Base-by-base conservation (phyloP, 1,140 invertebrate genomes). In the Cherax quadricarinatus region DNA sequence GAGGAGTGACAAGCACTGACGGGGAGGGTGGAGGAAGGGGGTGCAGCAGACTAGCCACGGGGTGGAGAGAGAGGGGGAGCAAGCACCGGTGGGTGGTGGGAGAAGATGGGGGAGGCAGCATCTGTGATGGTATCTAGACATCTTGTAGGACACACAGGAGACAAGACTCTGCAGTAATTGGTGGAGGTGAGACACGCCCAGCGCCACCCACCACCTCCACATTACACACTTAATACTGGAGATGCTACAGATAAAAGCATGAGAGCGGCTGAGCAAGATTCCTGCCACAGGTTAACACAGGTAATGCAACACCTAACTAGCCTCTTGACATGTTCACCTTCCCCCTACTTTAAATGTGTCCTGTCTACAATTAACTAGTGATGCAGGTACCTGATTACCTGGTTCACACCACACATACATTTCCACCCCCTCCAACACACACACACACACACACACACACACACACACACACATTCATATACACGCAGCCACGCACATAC, bases 111-210 rank as follows among this genome's bases (percentile, higher is more conserved):
- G 16, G 49, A 16, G 53, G 87, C 12, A 62, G 41, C 41, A 53
- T 62, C 30, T 80, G 81, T 83, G 88, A 90, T 90, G 88, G 81
- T 90, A 90, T 90, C 88, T 81, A 62, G 81, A 60, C 88, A 73
- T 57, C 48, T 57, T 84, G 88, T 84, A 53, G 62, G 70, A 83
- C 81, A 83, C 51, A 57, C 49, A 48, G 80, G 78, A 49, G 81
- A 90, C 88, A 84, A 81, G 41, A 49, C 49, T 84, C 70, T 60
- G 7, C 81, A 62, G 81, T 90, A 90, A 90, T 90, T 90, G 88
- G 82, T 81, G 83, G 82, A 60, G 14, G 21, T n/a, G 82, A 84
- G 53, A 85, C 83, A 85, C 83, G 24, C 60, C 60, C 14, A 48
- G 48, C 30, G 62, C 62, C 83, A 70, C 83, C 30, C 30, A 79